Conservation (phyloP, 92 coral and sea anemone genomes). For the Actinostola sp. region DNA sequence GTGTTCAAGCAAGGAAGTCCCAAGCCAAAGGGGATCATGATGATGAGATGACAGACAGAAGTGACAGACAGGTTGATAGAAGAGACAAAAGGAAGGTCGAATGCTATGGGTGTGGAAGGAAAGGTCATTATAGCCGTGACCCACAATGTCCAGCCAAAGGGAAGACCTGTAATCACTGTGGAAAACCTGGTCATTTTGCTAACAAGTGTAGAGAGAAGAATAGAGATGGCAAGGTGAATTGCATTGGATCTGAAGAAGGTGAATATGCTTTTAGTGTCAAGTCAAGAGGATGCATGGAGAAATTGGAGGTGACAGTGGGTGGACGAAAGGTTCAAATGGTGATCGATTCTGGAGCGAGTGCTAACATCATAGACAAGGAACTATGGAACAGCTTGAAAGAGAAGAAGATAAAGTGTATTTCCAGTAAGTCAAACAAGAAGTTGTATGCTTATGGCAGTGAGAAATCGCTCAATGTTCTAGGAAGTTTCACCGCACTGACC, state of each 20-base stretch:
- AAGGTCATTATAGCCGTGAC: slow-evolving; percentile 19
- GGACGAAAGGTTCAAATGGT: slow-evolving; percentile 10
- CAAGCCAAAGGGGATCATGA: too few species aligned
- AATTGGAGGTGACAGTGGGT: slow-evolving; percentile 22
- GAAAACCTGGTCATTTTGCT: slow-evolving; percentile 26
- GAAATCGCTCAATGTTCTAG: slow-evolving; percentile 17
- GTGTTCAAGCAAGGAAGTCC: too few species aligned
- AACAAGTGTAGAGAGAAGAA: too few species aligned
- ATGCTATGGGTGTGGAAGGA: slow-evolving; percentile 32
- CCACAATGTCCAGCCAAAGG: slow-evolving; percentile 27
- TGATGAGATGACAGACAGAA: too few species aligned
- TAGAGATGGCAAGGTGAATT: slow-evolving; percentile 18
- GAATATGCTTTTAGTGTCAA: slow-evolving; percentile 26
- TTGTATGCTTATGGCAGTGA: slow-evolving; percentile 19
- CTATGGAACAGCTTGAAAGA: slow-evolving; percentile 30
- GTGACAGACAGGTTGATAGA: too few species aligned
- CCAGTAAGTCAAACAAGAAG: slow-evolving; percentile 15
- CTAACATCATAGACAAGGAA: slow-evolving; percentile 11
- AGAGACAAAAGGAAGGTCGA: too few species aligned
- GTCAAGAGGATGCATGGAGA: slow-evolving; percentile 6
- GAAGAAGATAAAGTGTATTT: slow-evolving; percentile 11
- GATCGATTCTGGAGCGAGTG: slow-evolving; percentile 35
- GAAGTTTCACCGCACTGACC: slow-evolving; percentile 23
- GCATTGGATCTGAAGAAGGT: slow-evolving; percentile 14
- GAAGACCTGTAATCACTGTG: slow-evolving; percentile 23